phyloP scores from a whole-genome alignment of 1,140 invertebrate genomes.

The Oryctes rhinoceros region DNA sequence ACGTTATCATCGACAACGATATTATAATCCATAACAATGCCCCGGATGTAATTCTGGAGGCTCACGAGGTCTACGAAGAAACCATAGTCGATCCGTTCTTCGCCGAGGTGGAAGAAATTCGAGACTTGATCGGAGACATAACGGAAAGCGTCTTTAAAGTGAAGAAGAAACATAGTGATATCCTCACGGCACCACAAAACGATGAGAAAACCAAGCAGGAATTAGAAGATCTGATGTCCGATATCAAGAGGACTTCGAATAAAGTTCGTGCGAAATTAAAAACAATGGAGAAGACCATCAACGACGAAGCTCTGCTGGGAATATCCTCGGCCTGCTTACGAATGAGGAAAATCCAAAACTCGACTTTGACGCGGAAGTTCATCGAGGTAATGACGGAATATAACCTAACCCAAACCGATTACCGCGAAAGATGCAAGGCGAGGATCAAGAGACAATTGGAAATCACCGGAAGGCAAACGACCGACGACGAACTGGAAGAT shows the following conservation, averaged over 20 bases:
- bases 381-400: conserved; percentile 90
- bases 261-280: conserved; percentile 88
- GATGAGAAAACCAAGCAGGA: conserved; percentile 63
- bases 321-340: conserved; percentile 78
- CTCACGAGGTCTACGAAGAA: conserved; percentile 61
- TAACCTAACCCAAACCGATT: conserved; percentile 87
- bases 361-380: conserved; percentile 82
- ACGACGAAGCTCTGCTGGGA: conserved; percentile 62
- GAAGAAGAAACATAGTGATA: conserved; percentile 87
- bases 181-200: conserved; percentile 86
- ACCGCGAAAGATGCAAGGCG: conserved; percentile 85
- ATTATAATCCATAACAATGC: neutral
- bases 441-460: conserved; percentile 87
- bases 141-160: conserved; percentile 86
- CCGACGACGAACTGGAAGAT: conserved; percentile 83
- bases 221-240: conserved; percentile 85
- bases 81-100: conserved; percentile 67
- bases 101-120: conserved; percentile 82
- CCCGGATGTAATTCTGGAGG: neutral
- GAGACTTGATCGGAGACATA: conserved; percentile 86
- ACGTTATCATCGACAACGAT: neutral
- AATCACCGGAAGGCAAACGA: conserved; percentile 80
- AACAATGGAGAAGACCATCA: conserved; percentile 75
- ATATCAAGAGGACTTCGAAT: conserved; percentile 89
- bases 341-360: conserved; percentile 87